Base-by-base conservation (phyloP, 2,113 vertebrate genomes). In the Pyxicephalus adspersus region DNA sequence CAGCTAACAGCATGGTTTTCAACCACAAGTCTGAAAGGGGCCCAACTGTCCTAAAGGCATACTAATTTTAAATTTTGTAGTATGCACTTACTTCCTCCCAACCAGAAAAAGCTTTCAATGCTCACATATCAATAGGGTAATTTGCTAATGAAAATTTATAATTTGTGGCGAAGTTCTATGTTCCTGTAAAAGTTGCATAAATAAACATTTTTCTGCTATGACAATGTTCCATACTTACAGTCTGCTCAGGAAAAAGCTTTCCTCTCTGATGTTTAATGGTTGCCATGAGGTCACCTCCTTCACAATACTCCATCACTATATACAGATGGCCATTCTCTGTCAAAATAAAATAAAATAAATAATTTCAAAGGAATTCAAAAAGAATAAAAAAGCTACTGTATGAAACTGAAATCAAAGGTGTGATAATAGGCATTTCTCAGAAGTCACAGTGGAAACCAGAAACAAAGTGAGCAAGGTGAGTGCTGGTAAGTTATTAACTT, bases 271-370 rank as follows among this genome's bases (percentile, higher is more conserved):
- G 86, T 83, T 84, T 93, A 74, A 98, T 96, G 90, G 89, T 96
- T 58, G 95, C 93, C 83, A 96, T 91, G 28, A 98, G 90, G 86
- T 98, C 96, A 83, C 96, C 96, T 80, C 91, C 94, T 0, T 95
- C 91, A 89, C 96, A 98, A 86, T 94, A 97, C 84, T 98, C 96
- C 96, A 97, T 98, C 54, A 96, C 93, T 82, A 97, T 96, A 83
- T 94, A 95, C 76, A 98, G 83, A 84, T 96, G 91, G 86, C 92
- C 92, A 77, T 92, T 91, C 83, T 85, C 96, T 98, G 20, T 87
- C 45, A 88, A 85, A 75, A 84, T 20, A 28, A 3, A 74, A 34
- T 17, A 84, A 18, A 25, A 8, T 60, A 25, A 61, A 11, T 25
- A 3, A 65, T 19, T 29, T 26, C 3, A 64, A 18, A 64, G 16